Conservation (phyloP, 2,113 vertebrate genomes). For the Sinocyclocheilus anophthalmus region DNA sequence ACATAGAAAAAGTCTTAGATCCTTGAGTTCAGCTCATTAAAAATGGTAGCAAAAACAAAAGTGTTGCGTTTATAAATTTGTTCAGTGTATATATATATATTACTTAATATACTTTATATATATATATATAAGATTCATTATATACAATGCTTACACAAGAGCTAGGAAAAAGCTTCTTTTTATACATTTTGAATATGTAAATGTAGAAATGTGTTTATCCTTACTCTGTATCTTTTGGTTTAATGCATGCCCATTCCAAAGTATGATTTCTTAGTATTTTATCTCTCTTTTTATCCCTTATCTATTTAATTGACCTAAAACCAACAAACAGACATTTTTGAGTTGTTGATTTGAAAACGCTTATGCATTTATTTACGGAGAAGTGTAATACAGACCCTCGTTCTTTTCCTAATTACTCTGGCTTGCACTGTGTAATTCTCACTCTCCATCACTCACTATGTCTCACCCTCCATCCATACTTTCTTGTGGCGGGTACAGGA, state of each 20-base stretch:
- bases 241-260: neutral
- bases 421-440: conserved; percentile 29
- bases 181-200: neutral
- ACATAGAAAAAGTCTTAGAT: too few species aligned
- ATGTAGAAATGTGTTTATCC: neutral
- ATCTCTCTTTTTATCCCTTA: neutral
- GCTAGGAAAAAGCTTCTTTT: neutral
- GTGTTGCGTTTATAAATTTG: too few species aligned
- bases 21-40: too few species aligned
- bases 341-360: neutral
- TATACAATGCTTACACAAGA: neutral
- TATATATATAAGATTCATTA: too few species aligned
- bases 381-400: conserved; percentile 14
- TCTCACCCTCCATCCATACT: conserved; percentile 60
- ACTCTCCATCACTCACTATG: conserved; percentile 39
- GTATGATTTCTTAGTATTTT: neutral
- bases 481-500: conserved; percentile 67
- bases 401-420: conserved; percentile 22
- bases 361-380: neutral
- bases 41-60: too few species aligned
- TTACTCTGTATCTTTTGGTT: neutral
- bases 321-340: neutral
- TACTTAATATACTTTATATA: too few species aligned
- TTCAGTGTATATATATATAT: too few species aligned
- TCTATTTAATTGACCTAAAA: neutral